Conservation (phyloP, 2,888 invertebrate genomes). For the Cistogaster globosa region DNA sequence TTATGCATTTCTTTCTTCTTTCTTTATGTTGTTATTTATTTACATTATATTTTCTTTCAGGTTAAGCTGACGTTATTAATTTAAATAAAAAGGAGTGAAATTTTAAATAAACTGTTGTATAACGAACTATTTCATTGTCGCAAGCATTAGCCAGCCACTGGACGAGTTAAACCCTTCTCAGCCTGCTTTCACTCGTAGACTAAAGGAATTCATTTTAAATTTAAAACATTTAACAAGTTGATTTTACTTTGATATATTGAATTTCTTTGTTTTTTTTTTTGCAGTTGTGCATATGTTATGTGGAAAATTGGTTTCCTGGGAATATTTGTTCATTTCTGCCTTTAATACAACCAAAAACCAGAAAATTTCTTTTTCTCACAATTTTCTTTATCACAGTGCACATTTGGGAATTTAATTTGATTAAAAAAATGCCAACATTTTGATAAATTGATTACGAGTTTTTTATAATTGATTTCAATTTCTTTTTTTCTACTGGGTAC, state of each 20-base stretch:
- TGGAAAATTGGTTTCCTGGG: conserved; percentile 63
- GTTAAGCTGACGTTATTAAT: conserved; percentile 29
- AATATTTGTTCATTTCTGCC: conserved; percentile 5
- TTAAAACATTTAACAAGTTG: conserved; percentile 50
- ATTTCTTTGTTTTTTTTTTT: not conserved
- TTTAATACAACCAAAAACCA: not conserved
- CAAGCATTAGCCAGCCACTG: no score
- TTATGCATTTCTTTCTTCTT: not conserved
- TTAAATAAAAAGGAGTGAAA: conserved; percentile 11
- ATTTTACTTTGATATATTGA: conserved; percentile 15
- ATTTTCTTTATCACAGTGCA: conserved; percentile 42
- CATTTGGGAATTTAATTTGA: conserved; percentile 66
- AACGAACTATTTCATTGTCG: not conserved
- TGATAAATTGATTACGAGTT: conserved; percentile 61
- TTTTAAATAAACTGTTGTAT: conserved; percentile 29
- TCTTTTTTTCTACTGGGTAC: no score
- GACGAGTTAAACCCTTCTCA: no score
- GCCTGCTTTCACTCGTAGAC: not conserved
- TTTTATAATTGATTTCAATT: conserved; percentile 18
- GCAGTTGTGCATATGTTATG: conserved; percentile 15
- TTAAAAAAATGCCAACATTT: conserved; percentile 68
- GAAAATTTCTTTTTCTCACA: conserved; percentile 10
- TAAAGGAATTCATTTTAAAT: not conserved
- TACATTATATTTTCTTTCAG: not conserved
- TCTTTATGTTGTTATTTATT: not conserved